These are phyloP conservation scores for Salvelinus alpinus DNA, from an alignment of 2,113 vertebrate species.

Conservation along the genomic window DNA sequence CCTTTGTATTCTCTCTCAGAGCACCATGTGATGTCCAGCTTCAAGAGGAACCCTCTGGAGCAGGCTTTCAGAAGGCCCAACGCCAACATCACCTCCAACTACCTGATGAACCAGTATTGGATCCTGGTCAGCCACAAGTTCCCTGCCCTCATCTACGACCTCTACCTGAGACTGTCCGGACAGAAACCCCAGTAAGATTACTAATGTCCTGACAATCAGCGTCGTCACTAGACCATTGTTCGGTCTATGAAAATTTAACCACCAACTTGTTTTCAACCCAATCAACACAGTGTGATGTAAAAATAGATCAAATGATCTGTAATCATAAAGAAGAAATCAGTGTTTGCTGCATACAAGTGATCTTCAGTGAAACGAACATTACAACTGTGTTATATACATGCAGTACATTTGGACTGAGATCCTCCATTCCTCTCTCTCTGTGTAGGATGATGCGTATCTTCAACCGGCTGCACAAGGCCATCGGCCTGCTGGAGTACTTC, in stretches of 20 bases:
- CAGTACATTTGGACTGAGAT: not conserved
- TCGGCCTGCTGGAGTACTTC: slow-evolving; percentile 89
- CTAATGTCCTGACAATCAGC: no score
- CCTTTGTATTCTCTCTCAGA: slow-evolving; percentile 64
- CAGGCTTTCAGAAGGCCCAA: slow-evolving; percentile 88
- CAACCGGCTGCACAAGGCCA: slow-evolving; percentile 84
- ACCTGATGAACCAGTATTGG: slow-evolving; percentile 87
- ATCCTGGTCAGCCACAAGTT: slow-evolving; percentile 88
- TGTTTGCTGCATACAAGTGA: not conserved
- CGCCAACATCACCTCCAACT: slow-evolving; percentile 83
- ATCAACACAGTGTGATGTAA: no score
- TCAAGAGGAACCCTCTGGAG: slow-evolving; percentile 88
- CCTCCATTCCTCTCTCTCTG: not conserved
- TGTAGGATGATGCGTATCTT: slow-evolving; percentile 90
- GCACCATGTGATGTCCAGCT: slow-evolving; percentile 79
- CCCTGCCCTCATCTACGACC: slow-evolving; percentile 88
- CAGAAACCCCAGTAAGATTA: slow-evolving; percentile 89
- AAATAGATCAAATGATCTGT: no score
- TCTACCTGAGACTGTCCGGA: slow-evolving; percentile 87
- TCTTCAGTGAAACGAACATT: no score
- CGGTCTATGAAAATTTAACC: no score
- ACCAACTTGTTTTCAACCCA: no score
- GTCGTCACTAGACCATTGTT: no score
- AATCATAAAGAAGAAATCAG: no score
- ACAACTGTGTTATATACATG: no score